phyloP scores from a whole-genome alignment of 2,113 vertebrate genomes.

The Ophthalmolycus amberensis region DNA sequence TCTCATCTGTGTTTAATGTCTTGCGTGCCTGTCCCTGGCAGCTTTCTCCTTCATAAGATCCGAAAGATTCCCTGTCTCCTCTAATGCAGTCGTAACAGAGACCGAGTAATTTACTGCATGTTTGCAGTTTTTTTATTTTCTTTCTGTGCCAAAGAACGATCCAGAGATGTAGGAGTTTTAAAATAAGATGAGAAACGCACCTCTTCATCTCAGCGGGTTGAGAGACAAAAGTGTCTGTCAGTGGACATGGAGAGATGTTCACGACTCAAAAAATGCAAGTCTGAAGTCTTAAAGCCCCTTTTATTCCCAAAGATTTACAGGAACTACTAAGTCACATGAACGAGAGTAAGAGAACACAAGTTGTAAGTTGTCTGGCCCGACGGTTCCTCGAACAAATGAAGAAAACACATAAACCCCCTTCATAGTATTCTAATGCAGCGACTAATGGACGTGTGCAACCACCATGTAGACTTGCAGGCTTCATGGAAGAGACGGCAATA shows the following conservation, averaged over 20 bases:
- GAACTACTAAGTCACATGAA: neutral
- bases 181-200: slow-evolving; percentile 6
- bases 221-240: neutral
- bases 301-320: neutral
- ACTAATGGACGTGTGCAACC: slow-evolving; percentile 30
- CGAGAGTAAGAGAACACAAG: neutral
- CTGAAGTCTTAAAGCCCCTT: neutral
- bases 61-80: slow-evolving; percentile 15
- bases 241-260: neutral
- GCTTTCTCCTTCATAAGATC: slow-evolving; percentile 13
- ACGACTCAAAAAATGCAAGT: neutral
- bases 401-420: slow-evolving; percentile 9
- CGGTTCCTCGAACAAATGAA: neutral
- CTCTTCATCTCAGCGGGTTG: neutral
- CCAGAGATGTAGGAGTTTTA: neutral
- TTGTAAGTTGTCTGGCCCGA: neutral
- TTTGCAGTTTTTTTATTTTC: slow-evolving; percentile 21
- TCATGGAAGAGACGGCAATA: neutral
- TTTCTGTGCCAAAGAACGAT: slow-evolving; percentile 3
- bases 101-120: slow-evolving; percentile 10
- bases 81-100: slow-evolving; percentile 16
- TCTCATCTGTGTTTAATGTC: slow-evolving; percentile 50
- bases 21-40: slow-evolving; percentile 31
- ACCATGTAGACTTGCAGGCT: slow-evolving; percentile 1
- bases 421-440: slow-evolving; percentile 5